Evolutionary conservation across 2,888 invertebrate genomes (phyloP), one percentile per base, ranked within the genome.

Genomic region (Spisula subtruncata): DNA sequence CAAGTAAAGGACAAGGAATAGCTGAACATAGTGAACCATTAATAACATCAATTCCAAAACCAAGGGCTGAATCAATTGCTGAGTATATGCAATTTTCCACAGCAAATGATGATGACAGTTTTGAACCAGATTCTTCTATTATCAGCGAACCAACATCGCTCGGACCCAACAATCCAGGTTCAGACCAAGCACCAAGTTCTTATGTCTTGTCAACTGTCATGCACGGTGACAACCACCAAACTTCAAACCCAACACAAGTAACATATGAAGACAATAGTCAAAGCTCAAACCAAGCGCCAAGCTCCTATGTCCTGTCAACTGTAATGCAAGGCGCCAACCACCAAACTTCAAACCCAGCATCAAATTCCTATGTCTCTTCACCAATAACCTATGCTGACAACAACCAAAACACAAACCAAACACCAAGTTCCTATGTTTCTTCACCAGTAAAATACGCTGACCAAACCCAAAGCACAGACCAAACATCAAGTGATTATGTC

Each of bases 21-120:
- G 60, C n/a, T 25, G 25, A 66, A 12, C 20, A 0, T 0, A 66
- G 5, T n/a, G 25, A 66, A n/a, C 25, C 1, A 6, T 66, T 25
- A 25, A 66, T 66, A 25, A 66, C 5, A 66, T 66, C 60, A n/a
- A 66, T 66, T 66, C 60, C 60, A 66, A 66, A n/a, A 66, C 60
- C 60, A 60, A 20, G 0, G 18, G 60, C 6, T 60, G 20, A 56
- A 4, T 56, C n/a, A 12, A 25, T 10, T 25, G 8, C 60, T 2
- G 60, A 25, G 2, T 25, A 4, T 25, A 2, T 25, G n/a, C 10
- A 12, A 66, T 10, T 1, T 66, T 66, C 60, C 1, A n/a, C 8
- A 20, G n/a, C 18, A 60, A n/a, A 2, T 2, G 1, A 20, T n/a
- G 25, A 25, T 66, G 8, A 8, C 41, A 41, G 41, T 41, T n/a